Evolutionary conservation across 2,797 vertebrate species (phyloP).

Genomic region (Lates japonicus): DNA sequence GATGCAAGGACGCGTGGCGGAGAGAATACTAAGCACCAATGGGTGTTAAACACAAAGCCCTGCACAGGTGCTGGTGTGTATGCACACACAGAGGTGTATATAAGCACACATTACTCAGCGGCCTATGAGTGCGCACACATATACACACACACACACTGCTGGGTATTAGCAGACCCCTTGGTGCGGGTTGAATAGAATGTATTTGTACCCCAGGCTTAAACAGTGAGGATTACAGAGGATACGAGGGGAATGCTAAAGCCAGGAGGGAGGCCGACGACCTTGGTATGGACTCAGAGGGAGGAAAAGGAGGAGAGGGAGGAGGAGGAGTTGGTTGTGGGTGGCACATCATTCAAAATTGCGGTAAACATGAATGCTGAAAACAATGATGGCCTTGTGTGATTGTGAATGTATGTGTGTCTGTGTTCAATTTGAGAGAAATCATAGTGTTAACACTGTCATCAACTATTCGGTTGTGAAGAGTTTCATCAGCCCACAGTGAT

Average conservation of each 20-base stretch:
- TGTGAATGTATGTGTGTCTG: conserved; percentile 3
- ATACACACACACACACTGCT: conserved; percentile 60
- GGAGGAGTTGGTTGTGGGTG: conserved; percentile 62
- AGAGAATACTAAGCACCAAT: conserved; percentile 86
- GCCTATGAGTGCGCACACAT: conserved; percentile 46
- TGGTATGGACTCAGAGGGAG: conserved; percentile 65
- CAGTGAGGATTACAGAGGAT: conserved; percentile 82
- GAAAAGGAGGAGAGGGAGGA: conserved; percentile 42
- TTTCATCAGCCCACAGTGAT: conserved; percentile 34
- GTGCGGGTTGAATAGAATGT: conserved; percentile 80
- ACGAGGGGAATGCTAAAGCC: conserved; percentile 83
- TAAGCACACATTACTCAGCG: conserved; percentile 59
- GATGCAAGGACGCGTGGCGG: conserved; percentile 81
- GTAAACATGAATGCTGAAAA: conserved; percentile 48
- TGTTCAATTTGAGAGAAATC: conserved; percentile 14
- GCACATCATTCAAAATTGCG: conserved; percentile 52
- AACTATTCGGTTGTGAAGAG: conserved; percentile 12
- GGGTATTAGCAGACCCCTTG: conserved; percentile 78
- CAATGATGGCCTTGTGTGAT: conserved; percentile 37
- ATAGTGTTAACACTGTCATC: not conserved
- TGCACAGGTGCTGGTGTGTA: conserved; percentile 37
- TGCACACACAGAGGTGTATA: conserved; percentile 58
- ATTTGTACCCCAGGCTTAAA: conserved; percentile 85
- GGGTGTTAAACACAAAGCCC: conserved; percentile 83
- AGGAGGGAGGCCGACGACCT: conserved; percentile 80